Evolutionary conservation across 92 coral and sea anemone genomes (phyloP), one percentile per base, ranked within the genome.

Genomic region (Bergia sp.): DNA sequence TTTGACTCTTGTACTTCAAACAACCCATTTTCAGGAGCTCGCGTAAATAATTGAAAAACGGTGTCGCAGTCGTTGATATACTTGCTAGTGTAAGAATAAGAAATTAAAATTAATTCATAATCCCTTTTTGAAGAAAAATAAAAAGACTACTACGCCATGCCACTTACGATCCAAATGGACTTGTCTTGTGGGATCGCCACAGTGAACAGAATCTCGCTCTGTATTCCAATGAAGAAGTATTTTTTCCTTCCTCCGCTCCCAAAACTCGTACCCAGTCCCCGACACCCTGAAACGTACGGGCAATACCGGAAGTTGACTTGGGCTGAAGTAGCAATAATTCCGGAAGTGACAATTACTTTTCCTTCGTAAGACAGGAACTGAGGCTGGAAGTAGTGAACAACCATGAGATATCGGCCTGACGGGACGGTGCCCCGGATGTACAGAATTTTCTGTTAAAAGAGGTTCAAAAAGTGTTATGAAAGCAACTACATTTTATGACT

Each of bases 131-230:
- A 8, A 3, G 9, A 47, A 0, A 47, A 0, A 47, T 1, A 47
- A 8, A 5, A 7, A 7, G 10, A 2, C 1, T 2, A 16, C 73
- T 23, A 47, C 4, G 16, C 9, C 11, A 8, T 5, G 37, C 16
- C 73, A 95, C 99, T 97, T 92, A 97, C 99, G 71, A 97, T 94
- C 99, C 99, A 97, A 47, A 97, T 87, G 37, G 93, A 89, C 72
- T 89, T 93, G 43, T 93, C 94, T 39, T 90, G 92, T 29, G 98
- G 96, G 44, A 96, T 97, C 39, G 89, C 91, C 42, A 97, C 91
- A 44, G 96, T 94, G 65, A 97, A 76, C 15, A 95, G 86, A 21
- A 92, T 81, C 37, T 89, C 89, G 9, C 92, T 90, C 61, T 86
- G 91, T 36, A 86, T 57, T 41, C 94, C 92, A 80, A 95, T 81